Percentiles rank a stretch among this genome's conserved stretches.
Conservation (phyloP, 2,113 vertebrate genomes). For the Telmatochromis sp. region DNA sequence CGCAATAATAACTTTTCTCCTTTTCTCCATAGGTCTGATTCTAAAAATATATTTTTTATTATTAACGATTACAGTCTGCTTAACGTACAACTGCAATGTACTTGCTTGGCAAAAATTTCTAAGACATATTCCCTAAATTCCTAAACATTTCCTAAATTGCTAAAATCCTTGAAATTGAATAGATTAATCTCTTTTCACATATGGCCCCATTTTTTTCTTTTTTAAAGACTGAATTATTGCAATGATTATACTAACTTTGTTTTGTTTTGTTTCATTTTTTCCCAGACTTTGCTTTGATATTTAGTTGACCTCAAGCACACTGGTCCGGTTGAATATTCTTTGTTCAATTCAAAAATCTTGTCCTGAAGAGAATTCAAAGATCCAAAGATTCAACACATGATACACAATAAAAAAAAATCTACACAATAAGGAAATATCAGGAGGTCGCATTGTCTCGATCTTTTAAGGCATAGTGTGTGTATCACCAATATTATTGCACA, state of each 20-base stretch:
- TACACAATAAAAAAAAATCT: not conserved
- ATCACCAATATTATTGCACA: not conserved
- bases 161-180: not conserved
- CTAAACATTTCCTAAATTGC: not conserved
- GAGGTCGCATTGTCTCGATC: fast-evolving
- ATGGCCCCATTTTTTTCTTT: not conserved
- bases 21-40: not conserved
- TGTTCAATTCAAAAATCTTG: not conserved
- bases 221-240: not conserved
- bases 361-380: not conserved
- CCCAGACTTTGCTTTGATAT: not conserved
- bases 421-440: not conserved
- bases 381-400: not conserved
- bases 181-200: not conserved
- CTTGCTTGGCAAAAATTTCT: not conserved
- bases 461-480: not conserved
- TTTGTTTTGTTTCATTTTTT: not conserved
- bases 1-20: fast-evolving
- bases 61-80: not conserved
- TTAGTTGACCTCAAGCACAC: not conserved
- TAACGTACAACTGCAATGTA: not conserved
- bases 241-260: not conserved
- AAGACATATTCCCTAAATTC: not conserved
- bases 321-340: not conserved
- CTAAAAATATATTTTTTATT: not conserved